phyloP scores from a whole-genome alignment of 2,113 vertebrate genomes.

The Rana temporaria region DNA sequence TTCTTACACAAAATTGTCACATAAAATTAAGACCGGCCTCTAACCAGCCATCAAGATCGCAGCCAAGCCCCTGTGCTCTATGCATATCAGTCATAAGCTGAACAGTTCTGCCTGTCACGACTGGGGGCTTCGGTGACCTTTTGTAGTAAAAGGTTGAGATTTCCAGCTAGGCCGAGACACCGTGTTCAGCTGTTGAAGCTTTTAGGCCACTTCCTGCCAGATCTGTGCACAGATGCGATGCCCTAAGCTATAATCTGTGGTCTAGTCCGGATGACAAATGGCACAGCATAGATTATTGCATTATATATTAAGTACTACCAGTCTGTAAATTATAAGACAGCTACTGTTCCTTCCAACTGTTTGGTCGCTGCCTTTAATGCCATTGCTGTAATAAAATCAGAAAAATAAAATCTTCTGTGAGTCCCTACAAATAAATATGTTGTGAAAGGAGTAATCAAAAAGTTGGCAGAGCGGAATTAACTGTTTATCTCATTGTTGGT shows the following conservation, averaged over 20 bases:
- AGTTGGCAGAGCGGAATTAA: constrained; percentile 64
- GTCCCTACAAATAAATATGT: constrained; percentile 75
- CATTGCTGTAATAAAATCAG: constrained; percentile 40
- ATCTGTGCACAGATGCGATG: constrained; percentile 95
- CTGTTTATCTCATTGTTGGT: constrained; percentile 36
- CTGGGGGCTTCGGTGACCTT: constrained; percentile 81
- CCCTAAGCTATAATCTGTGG: constrained; percentile 98
- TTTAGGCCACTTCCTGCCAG: constrained; percentile 91
- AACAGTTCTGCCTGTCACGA: constrained; percentile 82
- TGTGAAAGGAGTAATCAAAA: constrained; percentile 68
- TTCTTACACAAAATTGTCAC: constrained; percentile 78
- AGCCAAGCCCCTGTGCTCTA: constrained; percentile 77
- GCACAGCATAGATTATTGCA: constrained; percentile 91
- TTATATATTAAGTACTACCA: constrained; percentile 98
- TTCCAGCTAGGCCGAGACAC: constrained; percentile 79
- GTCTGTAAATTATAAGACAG: constrained; percentile 96
- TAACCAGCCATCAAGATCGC: constrained; percentile 82
- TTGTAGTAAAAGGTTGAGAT: constrained; percentile 83
- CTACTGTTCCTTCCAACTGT: constrained; percentile 76
- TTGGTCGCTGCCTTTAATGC: constrained; percentile 70
- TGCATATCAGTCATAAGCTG: constrained; percentile 82
- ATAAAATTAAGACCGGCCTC: constrained; percentile 83
- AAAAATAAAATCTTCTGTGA: constrained; percentile 56
- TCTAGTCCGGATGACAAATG: constrained; percentile 94
- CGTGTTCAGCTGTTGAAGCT: constrained; percentile 93